Conservation (phyloP, 2,113 vertebrate genomes). For the Ahaetulla prasina region DNA sequence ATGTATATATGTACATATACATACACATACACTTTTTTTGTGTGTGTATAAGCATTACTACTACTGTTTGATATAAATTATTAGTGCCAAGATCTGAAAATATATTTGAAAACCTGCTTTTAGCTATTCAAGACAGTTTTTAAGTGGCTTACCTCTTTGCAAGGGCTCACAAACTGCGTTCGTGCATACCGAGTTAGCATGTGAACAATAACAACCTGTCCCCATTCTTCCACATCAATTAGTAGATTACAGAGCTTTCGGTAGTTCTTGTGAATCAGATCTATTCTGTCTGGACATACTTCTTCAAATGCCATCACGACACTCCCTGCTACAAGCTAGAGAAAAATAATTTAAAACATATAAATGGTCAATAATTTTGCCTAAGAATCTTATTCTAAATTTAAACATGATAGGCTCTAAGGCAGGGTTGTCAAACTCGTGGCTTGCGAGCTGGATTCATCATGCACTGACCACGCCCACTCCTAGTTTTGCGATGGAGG, state of each 20-base stretch:
- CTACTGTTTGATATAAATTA: background rate
- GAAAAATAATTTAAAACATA: conserved; percentile 45
- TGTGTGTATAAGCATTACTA: background rate
- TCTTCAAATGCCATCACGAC: conserved; percentile 98
- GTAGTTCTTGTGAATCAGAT: conserved; percentile 97
- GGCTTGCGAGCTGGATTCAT: too few species aligned
- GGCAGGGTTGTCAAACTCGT: background rate
- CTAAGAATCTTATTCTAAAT: background rate
- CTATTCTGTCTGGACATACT: conserved; percentile 95
- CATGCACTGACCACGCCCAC: too few species aligned
- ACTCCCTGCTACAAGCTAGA: conserved; percentile 92
- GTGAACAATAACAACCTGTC: conserved; percentile 95
- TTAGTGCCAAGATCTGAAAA: background rate
- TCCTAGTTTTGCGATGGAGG: too few species aligned
- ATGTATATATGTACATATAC: too few species aligned
- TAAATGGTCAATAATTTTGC: background rate
- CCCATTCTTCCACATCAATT: conserved; percentile 98
- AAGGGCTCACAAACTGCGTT: conserved; percentile 91
- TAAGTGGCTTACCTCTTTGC: conserved; percentile 81
- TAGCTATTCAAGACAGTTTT: background rate
- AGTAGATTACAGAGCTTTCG: conserved; percentile 94
- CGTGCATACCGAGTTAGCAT: conserved; percentile 96
- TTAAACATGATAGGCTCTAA: background rate
- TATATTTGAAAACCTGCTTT: background rate
- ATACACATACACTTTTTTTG: background rate